A percentile compares a stretch with the other conserved stretches of the same genome.
These are phyloP conservation scores for Drosophila willistoni DNA, from an alignment of 1,140 invertebrate species.

Conservation along the genomic window DNA sequence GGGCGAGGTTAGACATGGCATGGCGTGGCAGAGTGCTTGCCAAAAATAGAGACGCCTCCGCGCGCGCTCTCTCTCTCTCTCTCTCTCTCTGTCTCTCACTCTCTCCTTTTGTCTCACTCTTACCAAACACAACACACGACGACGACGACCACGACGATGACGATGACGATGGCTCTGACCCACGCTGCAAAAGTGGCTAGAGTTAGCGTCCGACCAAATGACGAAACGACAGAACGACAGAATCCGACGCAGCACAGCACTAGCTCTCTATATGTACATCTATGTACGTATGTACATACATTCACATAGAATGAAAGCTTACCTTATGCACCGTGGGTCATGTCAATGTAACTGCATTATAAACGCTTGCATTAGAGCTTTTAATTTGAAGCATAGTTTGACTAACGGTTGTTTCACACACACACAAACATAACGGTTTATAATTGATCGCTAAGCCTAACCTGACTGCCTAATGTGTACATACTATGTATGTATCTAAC, in stretches of 20 bases:
- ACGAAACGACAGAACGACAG: background rate
- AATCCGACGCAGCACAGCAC: constrained; percentile 6
- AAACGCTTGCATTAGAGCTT: too few relatives aligned
- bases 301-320: constrained; percentile 11
- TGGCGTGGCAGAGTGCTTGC: constrained; percentile 39
- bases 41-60: constrained; percentile 76
- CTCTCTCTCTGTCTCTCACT: constrained; percentile 35
- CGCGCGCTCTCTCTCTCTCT: constrained; percentile 43
- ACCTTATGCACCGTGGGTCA: constrained; percentile 12
- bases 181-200: constrained; percentile 46
- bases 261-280: background rate
- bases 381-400: background rate
- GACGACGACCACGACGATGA: constrained; percentile 28
- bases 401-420: background rate
- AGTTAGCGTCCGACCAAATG: constrained; percentile 12
- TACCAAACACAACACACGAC: constrained; percentile 35
- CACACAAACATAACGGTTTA: too few relatives aligned
- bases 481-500: background rate
- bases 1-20: constrained; percentile 25
- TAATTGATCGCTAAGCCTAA: too few relatives aligned
- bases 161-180: constrained; percentile 53
- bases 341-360: background rate
- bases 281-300: background rate
- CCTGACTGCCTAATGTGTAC: too few relatives aligned
- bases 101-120: constrained; percentile 23